These are phyloP conservation scores for Paramisgurnus dabryanus DNA, from an alignment of 2,113 vertebrate species.

Conservation along the genomic window DNA sequence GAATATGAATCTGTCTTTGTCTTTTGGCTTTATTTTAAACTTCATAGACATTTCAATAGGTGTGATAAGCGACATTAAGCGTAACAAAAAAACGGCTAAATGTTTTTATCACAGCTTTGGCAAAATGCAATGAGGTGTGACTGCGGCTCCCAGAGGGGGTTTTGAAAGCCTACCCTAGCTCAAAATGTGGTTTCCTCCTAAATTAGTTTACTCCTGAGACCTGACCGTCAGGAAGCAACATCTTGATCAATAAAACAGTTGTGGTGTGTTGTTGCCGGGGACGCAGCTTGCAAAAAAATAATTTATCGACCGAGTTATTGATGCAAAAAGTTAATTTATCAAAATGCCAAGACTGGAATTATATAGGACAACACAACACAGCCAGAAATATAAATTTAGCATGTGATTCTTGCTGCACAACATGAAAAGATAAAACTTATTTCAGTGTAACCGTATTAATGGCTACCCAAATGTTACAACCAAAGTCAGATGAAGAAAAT, in stretches of 20 bases:
- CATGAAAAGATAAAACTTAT: neutral
- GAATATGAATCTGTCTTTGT: constrained; percentile 70
- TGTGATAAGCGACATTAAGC: too few relatives aligned
- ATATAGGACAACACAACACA: neutral
- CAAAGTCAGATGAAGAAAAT: too few relatives aligned
- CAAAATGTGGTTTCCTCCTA: constrained; percentile 31
- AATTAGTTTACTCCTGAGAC: constrained; percentile 35
- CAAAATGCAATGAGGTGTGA: constrained; percentile 7
- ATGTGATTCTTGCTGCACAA: constrained; percentile 7
- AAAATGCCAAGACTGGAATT: neutral
- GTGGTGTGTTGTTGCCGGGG: constrained; percentile 38
- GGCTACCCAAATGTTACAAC: too few relatives aligned
- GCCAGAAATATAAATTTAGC: neutral
- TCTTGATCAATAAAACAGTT: constrained; percentile 54
- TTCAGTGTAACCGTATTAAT: neutral
- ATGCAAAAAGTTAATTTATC: constrained; percentile 19
- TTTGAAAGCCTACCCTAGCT: constrained; percentile 39
- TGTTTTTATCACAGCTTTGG: neutral
- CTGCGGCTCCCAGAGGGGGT: constrained; percentile 35
- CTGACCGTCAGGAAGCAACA: neutral
- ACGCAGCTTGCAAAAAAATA: constrained; percentile 30
- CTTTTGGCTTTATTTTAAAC: neutral
- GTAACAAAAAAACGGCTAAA: neutral
- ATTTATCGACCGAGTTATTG: constrained; percentile 1
- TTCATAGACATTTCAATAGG: too few relatives aligned